Evolutionary conservation across 2,888 invertebrate species (phyloP).

Genomic region (Melanostoma scalare): DNA sequence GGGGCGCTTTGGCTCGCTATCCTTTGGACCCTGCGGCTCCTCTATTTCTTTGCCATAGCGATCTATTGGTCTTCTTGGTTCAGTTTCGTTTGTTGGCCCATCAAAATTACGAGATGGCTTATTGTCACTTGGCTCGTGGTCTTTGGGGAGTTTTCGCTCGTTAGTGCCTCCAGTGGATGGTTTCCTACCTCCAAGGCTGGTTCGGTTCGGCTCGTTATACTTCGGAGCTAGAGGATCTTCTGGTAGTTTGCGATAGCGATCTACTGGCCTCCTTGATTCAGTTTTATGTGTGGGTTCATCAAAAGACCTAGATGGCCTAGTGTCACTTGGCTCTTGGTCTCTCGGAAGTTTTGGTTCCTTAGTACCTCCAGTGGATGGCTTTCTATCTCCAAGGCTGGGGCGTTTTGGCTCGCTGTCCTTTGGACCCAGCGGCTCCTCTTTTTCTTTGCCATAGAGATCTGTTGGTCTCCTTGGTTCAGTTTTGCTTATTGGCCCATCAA

Average conservation of each 20-base stretch:
- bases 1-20: slow-evolving; percentile 15
- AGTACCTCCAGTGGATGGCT: background rate
- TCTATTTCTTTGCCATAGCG: too few relatives aligned
- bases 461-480: too few relatives aligned
- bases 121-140: slow-evolving; percentile 26
- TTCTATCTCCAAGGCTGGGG: too few relatives aligned
- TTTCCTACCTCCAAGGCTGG: too few relatives aligned
- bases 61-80: slow-evolving; percentile 1
- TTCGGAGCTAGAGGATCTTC: too few relatives aligned
- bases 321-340: background rate
- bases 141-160: background rate
- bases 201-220: too few relatives aligned
- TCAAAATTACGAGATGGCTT: too few relatives aligned
- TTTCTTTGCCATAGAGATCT: too few relatives aligned
- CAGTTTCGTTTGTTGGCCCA: background rate
- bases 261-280: background rate
- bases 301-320: too few relatives aligned
- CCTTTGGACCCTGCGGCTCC: too few relatives aligned
- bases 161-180: slow-evolving; percentile 7
- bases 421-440: too few relatives aligned
- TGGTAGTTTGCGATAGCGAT: background rate
- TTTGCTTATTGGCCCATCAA: background rate
- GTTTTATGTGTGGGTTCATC: background rate
- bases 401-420: too few relatives aligned
- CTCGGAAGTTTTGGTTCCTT: background rate